Base-by-base conservation (phyloP, 2,888 invertebrate species). In the Polydrusus cervinus region DNA sequence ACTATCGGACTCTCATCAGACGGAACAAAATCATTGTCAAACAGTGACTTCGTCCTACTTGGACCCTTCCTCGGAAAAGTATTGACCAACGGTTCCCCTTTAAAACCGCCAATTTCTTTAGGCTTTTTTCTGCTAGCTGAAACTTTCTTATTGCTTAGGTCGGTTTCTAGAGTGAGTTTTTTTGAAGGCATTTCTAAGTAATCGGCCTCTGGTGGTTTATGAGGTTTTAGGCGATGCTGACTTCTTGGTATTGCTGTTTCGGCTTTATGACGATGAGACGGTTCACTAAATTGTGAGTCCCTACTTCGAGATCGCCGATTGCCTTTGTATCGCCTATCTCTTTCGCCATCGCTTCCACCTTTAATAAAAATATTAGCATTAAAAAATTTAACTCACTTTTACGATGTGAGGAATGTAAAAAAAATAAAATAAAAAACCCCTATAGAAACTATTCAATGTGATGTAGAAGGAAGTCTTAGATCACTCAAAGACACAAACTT, bases 301-400 rank as follows among this genome's bases (percentile, higher is more conserved):
- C 88, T 79, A 79, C 86, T 86, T 78, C 87, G 81, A n/a, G 89
- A 88, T 38, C 91, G 87, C 66, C 88, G 83, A 3, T 89, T 84
- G 1, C 65, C 68, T 79, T 90, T 90, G 83, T 87, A 87, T 84
- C 90, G 85, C 81, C 89, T 83, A 77, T 90, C 90, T 78, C 90
- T 87, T 84, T 91, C 90, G 1, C 89, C 89, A 83, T 90, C 90
- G 61, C 88, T 90, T 20, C 89, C 89, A 9, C 90, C 87, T 85
- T 64, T 77, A 80, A 78, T 51, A 25, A 30, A 30, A 34, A 55
- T 74, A 55, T 25, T 72, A 60, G 60, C 45, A 38, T 45, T 64
- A 60, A 62, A 62, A 14, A 40, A 70, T 40, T 40, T 40, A n/a
- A n/a, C n/a, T n/a, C n/a, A n/a, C n/a, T n/a, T n/a, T n/a, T n/a